Evolutionary conservation across 2,797 vertebrate genomes (phyloP), one percentile per base, ranked within the genome.

Genomic region (Siniperca obscura): DNA sequence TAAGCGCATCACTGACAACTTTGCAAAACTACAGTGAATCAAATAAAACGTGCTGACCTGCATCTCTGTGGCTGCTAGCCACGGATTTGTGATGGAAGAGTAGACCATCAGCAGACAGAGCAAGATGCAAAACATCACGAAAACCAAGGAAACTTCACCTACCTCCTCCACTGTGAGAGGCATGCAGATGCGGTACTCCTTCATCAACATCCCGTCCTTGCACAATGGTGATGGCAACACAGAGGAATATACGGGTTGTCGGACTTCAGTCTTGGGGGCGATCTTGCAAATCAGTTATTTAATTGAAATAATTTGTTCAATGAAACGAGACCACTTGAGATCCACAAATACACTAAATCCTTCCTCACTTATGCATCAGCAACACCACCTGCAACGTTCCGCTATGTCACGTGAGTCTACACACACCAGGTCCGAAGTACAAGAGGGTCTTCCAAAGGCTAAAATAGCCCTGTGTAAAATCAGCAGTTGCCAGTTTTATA

Each of bases 171-270:
- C 98, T n/a, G 97, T 97, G 87, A 99, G 96, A 55, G 98, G 98
- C 98, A 99, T 99, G 88, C 98, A 99, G 95, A 99, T 99, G 95
- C 98, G 95, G 92, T 98, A 99, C 94, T 99, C 98, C 95, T 99
- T 99, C 94, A 98, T 94, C 96, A 99, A 95, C 98, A 99, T 99
- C 36, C 36, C 93, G 94, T 97, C 81, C 90, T 46, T 30, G 64
- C 27, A 50, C 70, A 48, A 56, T 9, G 81, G 52, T 34, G 78
- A 66, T 11, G 71, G 74, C 57, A 55, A 34, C 34, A 17, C 57
- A 25, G 67, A 50, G 56, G 71, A 64, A 56, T 68, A 16, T 76
- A 78, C 0, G 10, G 59, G 27, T 4, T 16, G 42, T 9, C 44
- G 44, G 70, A 42, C 40, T 59, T 84, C 75, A 40, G 76, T 64